A percentile compares a stretch with the other conserved stretches of the same genome.
Evolutionary conservation across 2,113 vertebrate genomes (phyloP).

Genomic region (Mesitornis unicolor): DNA sequence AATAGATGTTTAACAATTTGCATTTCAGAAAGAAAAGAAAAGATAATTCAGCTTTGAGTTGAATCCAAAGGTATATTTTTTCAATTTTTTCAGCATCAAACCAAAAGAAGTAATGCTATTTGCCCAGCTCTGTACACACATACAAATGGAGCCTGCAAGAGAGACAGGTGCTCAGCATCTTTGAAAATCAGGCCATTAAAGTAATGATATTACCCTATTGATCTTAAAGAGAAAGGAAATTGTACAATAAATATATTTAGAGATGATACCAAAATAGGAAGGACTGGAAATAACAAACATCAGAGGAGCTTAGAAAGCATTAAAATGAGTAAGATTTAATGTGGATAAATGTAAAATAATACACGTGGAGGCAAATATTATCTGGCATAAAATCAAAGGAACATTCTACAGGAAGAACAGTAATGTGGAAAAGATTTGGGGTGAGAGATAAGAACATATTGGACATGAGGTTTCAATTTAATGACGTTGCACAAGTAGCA

Average conservation of each 20-base stretch:
- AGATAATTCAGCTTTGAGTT: neutral
- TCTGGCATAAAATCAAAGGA: conserved; percentile 54
- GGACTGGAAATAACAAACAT: conserved; percentile 44
- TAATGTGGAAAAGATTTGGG: conserved; percentile 41
- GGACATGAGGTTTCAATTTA: conserved; percentile 51
- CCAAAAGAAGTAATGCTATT: neutral
- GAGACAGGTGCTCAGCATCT: conserved; percentile 6
- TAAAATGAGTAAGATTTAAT: conserved; percentile 66
- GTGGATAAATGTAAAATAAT: conserved; percentile 65
- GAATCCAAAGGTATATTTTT: neutral
- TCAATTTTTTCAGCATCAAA: neutral
- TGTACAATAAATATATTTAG: conserved; percentile 58
- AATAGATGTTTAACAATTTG: neutral
- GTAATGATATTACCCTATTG: neutral
- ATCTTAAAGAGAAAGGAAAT: conserved; percentile 58
- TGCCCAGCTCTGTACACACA: neutral
- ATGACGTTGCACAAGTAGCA: neutral
- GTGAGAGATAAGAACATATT: conserved; percentile 33
- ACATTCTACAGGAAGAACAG: conserved; percentile 41
- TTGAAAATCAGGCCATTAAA: conserved; percentile 31
- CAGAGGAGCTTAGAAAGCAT: conserved; percentile 55
- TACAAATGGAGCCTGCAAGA: neutral
- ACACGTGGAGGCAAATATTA: conserved; percentile 51
- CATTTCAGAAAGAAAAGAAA: neutral
- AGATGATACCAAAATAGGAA: conserved; percentile 52